These are phyloP conservation scores for Morone chrysops DNA, from an alignment of 2,113 vertebrate genomes.

Conservation along the genomic window DNA sequence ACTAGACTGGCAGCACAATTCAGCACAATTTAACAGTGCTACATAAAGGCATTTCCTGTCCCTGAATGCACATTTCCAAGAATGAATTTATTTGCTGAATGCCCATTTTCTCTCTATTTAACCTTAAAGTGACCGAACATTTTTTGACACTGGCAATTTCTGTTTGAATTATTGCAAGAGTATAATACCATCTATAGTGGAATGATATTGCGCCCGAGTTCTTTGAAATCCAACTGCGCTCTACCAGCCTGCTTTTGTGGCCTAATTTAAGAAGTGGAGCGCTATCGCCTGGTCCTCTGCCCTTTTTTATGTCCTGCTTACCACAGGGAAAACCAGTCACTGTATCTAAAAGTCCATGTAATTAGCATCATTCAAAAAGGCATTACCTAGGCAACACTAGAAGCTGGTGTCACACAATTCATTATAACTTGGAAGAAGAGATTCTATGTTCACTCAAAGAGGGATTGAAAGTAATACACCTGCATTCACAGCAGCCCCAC, in stretches of 20 bases:
- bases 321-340: constrained; percentile 31
- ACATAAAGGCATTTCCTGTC: constrained; percentile 55
- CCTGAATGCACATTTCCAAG: constrained; percentile 50
- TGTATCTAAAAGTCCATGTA: constrained; percentile 37
- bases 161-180: constrained; percentile 35
- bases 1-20: constrained; percentile 47
- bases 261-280: constrained; percentile 71
- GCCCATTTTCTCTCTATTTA: constrained; percentile 47
- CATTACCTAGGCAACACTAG: constrained; percentile 28
- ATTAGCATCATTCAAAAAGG: constrained; percentile 54
- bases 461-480: constrained; percentile 29
- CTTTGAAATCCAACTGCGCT: constrained; percentile 46
- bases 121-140: constrained; percentile 58
- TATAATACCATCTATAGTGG: constrained; percentile 32
- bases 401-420: constrained; percentile 19
- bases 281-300: constrained; percentile 46
- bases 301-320: constrained; percentile 55
- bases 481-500: constrained; percentile 35
- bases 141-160: constrained; percentile 36
- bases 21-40: constrained; percentile 68
- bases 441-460: constrained; percentile 41
- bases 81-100: constrained; percentile 62
- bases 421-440: constrained; percentile 29
- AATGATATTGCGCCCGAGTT: constrained; percentile 27
- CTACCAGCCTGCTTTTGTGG: constrained; percentile 58